These are phyloP conservation scores for Danaus plexippus DNA, from an alignment of 1,140 invertebrate species.

Conservation along the genomic window DNA sequence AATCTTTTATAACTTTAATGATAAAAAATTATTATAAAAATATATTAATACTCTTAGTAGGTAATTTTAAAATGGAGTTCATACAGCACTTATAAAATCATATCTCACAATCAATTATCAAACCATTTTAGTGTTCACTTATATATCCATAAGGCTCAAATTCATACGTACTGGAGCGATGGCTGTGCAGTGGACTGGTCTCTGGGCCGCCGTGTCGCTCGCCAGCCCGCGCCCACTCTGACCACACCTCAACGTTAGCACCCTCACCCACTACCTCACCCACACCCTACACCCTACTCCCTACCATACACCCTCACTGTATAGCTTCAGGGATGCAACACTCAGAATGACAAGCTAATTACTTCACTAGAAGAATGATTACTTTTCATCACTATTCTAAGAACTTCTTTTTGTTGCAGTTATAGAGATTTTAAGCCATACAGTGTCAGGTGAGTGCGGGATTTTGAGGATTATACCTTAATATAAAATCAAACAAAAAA, in stretches of 20 bases:
- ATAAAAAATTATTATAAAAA: not conserved
- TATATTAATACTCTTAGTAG: constrained; percentile 2
- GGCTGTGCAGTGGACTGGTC: constrained; percentile 83
- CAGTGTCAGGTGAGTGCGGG: too few relatives aligned
- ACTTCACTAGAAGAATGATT: too few relatives aligned
- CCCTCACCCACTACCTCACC: constrained; percentile 3
- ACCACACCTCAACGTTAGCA: constrained; percentile 43
- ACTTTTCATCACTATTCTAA: too few relatives aligned
- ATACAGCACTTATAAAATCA: not conserved
- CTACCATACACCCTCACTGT: too few relatives aligned
- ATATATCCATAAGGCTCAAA: constrained; percentile 4
- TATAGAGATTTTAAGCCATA: too few relatives aligned
- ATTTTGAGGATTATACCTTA: too few relatives aligned
- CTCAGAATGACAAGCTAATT: too few relatives aligned
- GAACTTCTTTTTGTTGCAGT: too few relatives aligned
- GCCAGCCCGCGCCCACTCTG: constrained; percentile 73
- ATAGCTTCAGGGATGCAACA: too few relatives aligned
- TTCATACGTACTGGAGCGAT: constrained; percentile 83
- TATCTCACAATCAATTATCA: not conserved
- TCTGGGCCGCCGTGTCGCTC: constrained; percentile 76
- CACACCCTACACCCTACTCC: too few relatives aligned
- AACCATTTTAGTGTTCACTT: not conserved
- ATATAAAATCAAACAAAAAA: too few relatives aligned
- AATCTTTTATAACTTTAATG: not conserved
- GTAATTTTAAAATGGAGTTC: constrained; percentile 4